These are phyloP conservation scores for Eilema griseolum DNA, from an alignment of 2,888 invertebrate species.

Conservation along the genomic window DNA sequence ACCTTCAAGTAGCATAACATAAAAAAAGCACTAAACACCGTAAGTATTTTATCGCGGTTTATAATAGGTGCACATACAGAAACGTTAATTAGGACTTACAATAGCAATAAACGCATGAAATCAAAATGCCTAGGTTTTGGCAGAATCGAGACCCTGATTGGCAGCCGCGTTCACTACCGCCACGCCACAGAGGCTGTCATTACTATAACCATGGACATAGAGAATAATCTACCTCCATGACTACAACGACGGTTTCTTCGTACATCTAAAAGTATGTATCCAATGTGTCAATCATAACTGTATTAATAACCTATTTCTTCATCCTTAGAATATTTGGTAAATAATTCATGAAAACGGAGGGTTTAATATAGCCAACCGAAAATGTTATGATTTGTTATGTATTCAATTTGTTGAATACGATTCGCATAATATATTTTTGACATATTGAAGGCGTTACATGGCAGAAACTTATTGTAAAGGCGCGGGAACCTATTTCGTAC, in stretches of 20 bases:
- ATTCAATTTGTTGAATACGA: constrained; percentile 49
- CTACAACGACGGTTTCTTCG: not conserved
- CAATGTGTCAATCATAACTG: not conserved
- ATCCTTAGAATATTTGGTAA: constrained; percentile 52
- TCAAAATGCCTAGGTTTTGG: not conserved
- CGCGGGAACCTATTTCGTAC: too few species aligned
- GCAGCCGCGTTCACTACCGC: too few species aligned
- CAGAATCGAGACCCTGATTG: too few species aligned
- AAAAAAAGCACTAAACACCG: not conserved
- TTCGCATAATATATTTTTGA: constrained; percentile 13
- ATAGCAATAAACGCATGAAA: not conserved
- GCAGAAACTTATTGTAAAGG: not conserved
- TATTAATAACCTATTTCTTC: not conserved
- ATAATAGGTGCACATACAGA: not conserved
- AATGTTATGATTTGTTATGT: constrained; percentile 34
- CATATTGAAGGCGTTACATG: not conserved
- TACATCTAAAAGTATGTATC: not conserved
- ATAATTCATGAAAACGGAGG: constrained; percentile 63
- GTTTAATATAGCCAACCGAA: constrained; percentile 52
- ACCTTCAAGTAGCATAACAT: not conserved
- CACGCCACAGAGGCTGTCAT: too few species aligned
- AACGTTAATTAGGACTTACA: constrained; percentile 5
- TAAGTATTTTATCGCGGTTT: not conserved
- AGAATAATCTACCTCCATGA: not conserved
- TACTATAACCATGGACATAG: too few species aligned